A percentile compares a stretch with the other conserved stretches of the same genome.
These are phyloP conservation scores for Drosophila pseudotalamancana DNA, from an alignment of 2,888 invertebrate genomes.

Conservation along the genomic window DNA sequence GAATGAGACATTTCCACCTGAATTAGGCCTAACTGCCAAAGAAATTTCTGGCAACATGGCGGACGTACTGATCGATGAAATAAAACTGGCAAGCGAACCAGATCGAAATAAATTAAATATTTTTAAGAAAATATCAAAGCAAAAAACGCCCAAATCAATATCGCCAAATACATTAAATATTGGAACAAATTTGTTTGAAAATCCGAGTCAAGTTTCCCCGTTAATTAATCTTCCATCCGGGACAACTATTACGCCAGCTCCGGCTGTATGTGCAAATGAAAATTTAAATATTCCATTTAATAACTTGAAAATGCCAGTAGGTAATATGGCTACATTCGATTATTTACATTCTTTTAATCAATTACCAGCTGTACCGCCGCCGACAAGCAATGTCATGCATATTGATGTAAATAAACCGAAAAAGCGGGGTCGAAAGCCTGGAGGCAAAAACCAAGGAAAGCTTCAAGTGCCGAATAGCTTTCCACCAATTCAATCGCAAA, in stretches of 20 bases:
- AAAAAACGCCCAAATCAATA: conserved; percentile 54
- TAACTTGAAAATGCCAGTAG: neutral
- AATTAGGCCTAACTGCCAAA: neutral
- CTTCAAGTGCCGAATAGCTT: conserved; percentile 1
- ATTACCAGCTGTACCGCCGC: neutral
- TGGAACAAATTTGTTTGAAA: conserved; percentile 29
- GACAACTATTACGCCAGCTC: conserved; percentile 83
- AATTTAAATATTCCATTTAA: neutral
- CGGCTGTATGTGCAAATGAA: conserved; percentile 16
- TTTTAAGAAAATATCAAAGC: conserved; percentile 92
- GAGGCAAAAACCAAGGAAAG: conserved; percentile 77
- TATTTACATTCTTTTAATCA: neutral
- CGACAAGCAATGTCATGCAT: conserved; percentile 3
- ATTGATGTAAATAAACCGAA: conserved; percentile 68
- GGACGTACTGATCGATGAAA: conserved; percentile 27
- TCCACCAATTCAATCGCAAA: conserved; percentile 17
- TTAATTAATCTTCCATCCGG: conserved; percentile 82
- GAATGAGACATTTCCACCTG: neutral
- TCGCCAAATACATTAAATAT: conserved; percentile 41
- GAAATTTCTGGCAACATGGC: neutral
- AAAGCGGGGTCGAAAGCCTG: conserved; percentile 82
- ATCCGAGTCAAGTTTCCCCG: conserved; percentile 27
- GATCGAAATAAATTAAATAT: conserved; percentile 94
- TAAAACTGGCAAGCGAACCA: conserved; percentile 90
- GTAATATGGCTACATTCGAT: conserved; percentile 10